Evolutionary conservation across 2,888 invertebrate genomes (phyloP), one percentile per base, ranked within the genome.

Genomic region (Lepeophtheirus nordmannii): DNA sequence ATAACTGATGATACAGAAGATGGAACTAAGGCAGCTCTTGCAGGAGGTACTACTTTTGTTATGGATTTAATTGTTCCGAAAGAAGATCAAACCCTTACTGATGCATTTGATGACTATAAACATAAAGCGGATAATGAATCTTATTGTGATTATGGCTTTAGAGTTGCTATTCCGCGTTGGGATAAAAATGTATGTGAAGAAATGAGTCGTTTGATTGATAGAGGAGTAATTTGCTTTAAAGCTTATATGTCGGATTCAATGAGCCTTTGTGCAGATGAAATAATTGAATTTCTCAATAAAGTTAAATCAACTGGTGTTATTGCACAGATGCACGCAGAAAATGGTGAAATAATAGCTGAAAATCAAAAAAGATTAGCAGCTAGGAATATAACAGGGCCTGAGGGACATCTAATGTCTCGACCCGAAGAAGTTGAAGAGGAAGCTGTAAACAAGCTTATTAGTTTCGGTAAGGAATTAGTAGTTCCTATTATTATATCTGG

Each of bases 351-450:
- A 59, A 90, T 98, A 53, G 57, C 46, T 23, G 74, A 83, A 80
- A 96, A 96, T 78, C 84, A 86, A 7, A 85, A 86, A 74, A 89
- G 87, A 74, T 78, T 98, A 59, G 75, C 94, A 67, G 82, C 83
- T 0, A 82, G 83, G 58, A 97, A 96, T n/a, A 81, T 97, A 41
- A 89, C 85, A 0, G 92, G 93, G 0, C 96, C 97, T 1, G 93
- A 94, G 76, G 97, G 93, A 8, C 96, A 97, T 76, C 85, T 87
- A 76, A 77, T 92, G 73, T 91, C 93, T 2, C 82, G 97, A 7
- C 88, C 94, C 65, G 97, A 97, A 78, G 93, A 94, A 76, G 90
- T 94, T 14, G 94, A 96, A 75, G 89, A 87, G 0, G 98, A 98
- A 77, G 97, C 97, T 14, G 58, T 58, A 3, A n/a, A 58, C 22